phyloP scores from a whole-genome alignment of 2,888 invertebrate genomes.

The Tillus elongatus region DNA sequence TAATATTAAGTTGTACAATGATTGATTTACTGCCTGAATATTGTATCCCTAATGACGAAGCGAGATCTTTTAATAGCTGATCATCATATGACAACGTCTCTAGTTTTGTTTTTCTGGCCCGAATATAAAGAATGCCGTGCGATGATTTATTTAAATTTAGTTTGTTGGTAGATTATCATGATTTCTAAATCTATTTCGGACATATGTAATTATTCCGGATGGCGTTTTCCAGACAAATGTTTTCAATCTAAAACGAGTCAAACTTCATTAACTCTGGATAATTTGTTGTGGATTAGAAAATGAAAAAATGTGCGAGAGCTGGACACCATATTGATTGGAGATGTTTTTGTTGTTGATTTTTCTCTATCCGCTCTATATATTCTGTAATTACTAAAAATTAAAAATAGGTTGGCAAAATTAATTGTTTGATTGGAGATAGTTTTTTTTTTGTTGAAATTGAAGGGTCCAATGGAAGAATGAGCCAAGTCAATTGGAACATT shows the following conservation, averaged over 20 bases:
- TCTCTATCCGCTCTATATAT: conserved; percentile 5
- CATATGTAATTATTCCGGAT: too few relatives aligned
- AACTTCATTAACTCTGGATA: conserved; percentile 22
- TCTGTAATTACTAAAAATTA: too few relatives aligned
- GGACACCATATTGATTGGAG: too few relatives aligned
- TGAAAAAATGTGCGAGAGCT: too few relatives aligned
- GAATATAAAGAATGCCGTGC: conserved; percentile 26
- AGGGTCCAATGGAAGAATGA: too few relatives aligned
- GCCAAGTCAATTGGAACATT: too few relatives aligned
- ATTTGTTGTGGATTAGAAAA: too few relatives aligned
- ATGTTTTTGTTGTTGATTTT: conserved; percentile 7
- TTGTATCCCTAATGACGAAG: not conserved
- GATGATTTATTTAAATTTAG: conserved; percentile 33
- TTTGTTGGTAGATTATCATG: conserved; percentile 30
- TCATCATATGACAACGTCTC: conserved; percentile 30
- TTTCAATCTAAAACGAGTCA: conserved; percentile 28
- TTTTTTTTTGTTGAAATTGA: too few relatives aligned
- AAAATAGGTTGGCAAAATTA: not conserved
- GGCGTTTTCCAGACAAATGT: conserved; percentile 31
- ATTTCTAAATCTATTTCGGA: too few relatives aligned
- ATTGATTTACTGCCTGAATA: not conserved
- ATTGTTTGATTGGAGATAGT: conserved; percentile 1
- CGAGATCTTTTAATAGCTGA: conserved; percentile 30
- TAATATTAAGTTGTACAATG: conserved; percentile 1
- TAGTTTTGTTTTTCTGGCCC: conserved; percentile 30